Conservation (phyloP, 2,888 invertebrate genomes). For the Ochropleura leucogaster region DNA sequence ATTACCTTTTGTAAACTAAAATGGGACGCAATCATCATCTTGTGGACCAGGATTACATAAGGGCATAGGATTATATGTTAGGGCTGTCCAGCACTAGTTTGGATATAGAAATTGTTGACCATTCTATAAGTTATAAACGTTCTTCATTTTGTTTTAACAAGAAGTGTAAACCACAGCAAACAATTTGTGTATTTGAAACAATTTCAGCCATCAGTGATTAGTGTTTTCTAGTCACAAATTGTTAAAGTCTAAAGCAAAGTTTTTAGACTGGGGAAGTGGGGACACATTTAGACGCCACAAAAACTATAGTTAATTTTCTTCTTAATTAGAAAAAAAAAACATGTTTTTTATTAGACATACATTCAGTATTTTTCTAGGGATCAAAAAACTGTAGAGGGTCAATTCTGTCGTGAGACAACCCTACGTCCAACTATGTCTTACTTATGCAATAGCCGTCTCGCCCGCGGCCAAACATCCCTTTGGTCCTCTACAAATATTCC, state of each 20-base stretch:
- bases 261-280: too few species aligned
- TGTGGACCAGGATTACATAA: slow-evolving; percentile 86
- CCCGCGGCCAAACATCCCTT: slow-evolving; percentile 83
- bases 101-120: neutral
- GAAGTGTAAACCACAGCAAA: neutral
- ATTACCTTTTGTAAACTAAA: slow-evolving; percentile 91
- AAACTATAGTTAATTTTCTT: too few species aligned
- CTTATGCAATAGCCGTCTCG: slow-evolving; percentile 75
- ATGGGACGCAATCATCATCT: slow-evolving; percentile 90
- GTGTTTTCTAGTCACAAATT: neutral
- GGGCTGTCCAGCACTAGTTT: slow-evolving; percentile 48
- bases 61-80: slow-evolving; percentile 74
- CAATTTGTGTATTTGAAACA: too few species aligned
- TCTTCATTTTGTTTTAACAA: neutral
- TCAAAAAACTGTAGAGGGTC: neutral
- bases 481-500: slow-evolving; percentile 89
- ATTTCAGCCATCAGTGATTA: neutral
- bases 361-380: too few species aligned
- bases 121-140: neutral
- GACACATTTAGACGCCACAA: too few species aligned
- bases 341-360: too few species aligned
- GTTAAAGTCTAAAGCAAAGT: neutral
- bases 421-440: slow-evolving; percentile 73
- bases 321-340: too few species aligned
- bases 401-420: slow-evolving; percentile 51